Evolutionary conservation across 2,797 vertebrate species (phyloP), one percentile per base, ranked within the genome.

Genomic region (Atherinosoma microstoma): DNA sequence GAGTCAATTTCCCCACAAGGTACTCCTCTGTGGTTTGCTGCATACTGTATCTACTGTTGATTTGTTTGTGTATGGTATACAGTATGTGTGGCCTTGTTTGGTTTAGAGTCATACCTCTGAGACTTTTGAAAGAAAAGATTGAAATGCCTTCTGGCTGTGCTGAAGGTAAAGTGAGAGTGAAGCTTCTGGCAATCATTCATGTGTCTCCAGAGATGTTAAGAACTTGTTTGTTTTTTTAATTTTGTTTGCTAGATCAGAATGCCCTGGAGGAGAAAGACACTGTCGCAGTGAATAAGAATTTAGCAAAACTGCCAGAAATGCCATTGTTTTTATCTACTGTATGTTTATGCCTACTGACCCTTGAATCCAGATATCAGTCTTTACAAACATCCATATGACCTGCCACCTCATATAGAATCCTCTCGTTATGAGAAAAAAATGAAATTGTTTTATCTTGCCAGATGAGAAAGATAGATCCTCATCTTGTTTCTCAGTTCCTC

Each of bases 401-500:
- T 35, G 12, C 1, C 16, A 1, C 42, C 15, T 38, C 9, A 35
- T 13, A 29, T 24, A 12, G 16, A 13, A 32, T 6, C 0, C 1
- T 58, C 8, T 51, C 20, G 6, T 62, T 61, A 51, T 38, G 20
- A 7, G 42, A n/a, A 1, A 47, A 24, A 29, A 38, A 57, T 62
- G 4, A 54, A 36, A 76, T 64, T 2, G n/a, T 64, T 73, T 71
- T 51, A 70, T 79, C 24, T 8, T 22, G 12, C 9, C 20, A 40
- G 56, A 38, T 13, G 9, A 36, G 53, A 57, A 38, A 35, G 9
- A 76, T 82, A 75, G 72, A 84, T 86, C 83, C 77, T 83, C 79
- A 78, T 86, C 60, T 75, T 56, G 27, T 45, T 80, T 63, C 83
- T 74, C 57, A 67, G 73, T 89, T 89, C 80, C 82, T 85, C 74